Conservation (phyloP, 2,797 vertebrate species). For the Phrynocephalus vlangalii region DNA sequence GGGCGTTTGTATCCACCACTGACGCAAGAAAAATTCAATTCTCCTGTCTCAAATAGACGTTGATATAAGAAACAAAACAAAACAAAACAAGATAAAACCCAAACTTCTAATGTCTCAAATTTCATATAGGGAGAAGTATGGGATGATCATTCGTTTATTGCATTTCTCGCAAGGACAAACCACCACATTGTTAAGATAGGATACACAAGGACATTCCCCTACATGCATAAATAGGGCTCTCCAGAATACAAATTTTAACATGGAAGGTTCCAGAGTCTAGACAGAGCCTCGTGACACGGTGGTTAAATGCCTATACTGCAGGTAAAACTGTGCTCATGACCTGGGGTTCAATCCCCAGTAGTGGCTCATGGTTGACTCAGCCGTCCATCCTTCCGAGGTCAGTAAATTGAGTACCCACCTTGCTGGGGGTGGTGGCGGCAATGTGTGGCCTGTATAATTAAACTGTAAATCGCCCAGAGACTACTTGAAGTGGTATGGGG, state of each 20-base stretch:
- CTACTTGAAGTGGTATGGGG: too few relatives aligned
- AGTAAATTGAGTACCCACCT: too few relatives aligned
- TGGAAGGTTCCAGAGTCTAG: background rate
- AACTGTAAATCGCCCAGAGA: too few relatives aligned
- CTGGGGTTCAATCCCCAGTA: too few relatives aligned
- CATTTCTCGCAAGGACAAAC: background rate
- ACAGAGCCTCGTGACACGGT: too few relatives aligned
- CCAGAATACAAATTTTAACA: conserved; percentile 4
- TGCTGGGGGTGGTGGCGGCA: too few relatives aligned
- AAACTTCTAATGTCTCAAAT: background rate
- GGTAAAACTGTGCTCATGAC: too few relatives aligned
- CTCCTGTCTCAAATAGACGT: background rate
- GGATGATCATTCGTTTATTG: background rate
- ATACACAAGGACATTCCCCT: background rate
- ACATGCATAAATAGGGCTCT: background rate
- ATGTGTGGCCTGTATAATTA: too few relatives aligned
- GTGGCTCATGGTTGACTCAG: too few relatives aligned
- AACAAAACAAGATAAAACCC: background rate
- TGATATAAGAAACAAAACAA: background rate
- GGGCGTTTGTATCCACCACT: background rate
- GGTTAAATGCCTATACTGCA: too few relatives aligned
- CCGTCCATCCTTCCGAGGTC: too few relatives aligned
- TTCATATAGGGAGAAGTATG: background rate
- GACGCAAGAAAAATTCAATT: background rate
- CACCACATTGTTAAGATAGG: background rate